Evolutionary conservation across 1,140 invertebrate genomes (phyloP).

Genomic region (Bombus waltoni): DNA sequence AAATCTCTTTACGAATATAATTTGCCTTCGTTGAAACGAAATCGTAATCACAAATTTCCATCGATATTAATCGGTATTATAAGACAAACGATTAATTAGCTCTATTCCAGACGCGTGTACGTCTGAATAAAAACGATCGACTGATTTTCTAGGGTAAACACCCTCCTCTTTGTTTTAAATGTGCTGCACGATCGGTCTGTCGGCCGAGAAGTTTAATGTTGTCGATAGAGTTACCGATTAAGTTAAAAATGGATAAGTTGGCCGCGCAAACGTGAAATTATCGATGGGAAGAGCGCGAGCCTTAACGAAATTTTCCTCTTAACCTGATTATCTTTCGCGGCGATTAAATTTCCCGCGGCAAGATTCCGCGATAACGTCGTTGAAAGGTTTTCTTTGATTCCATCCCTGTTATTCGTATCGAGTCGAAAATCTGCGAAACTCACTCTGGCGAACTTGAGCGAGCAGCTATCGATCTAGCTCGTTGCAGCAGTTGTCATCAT

Average conservation of each 20-base stretch:
- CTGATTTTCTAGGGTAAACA: neutral
- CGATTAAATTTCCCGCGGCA: constrained; percentile 4
- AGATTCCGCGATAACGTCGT: constrained; percentile 1
- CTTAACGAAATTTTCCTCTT: constrained; percentile 30
- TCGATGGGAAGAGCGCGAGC: constrained; percentile 13
- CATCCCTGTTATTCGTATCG: constrained; percentile 18
- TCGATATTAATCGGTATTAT: no score
- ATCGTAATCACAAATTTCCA: no score
- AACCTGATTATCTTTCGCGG: constrained; percentile 1
- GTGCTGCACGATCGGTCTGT: no score
- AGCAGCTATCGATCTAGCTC: constrained; percentile 13
- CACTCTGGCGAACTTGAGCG: constrained; percentile 2
- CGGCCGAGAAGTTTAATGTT: neutral
- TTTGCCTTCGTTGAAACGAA: no score
- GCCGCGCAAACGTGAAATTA: constrained; percentile 38
- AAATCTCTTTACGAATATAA: neutral
- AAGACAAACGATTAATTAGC: no score
- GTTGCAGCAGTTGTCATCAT: neutral
- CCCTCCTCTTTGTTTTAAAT: neutral
- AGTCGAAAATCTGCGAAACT: neutral
- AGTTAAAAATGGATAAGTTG: neutral
- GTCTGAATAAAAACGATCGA: neutral
- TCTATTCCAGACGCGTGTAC: neutral
- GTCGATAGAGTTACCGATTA: neutral
- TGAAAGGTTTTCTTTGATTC: neutral